Conservation (phyloP, 2,888 invertebrate species). For the Nowickia ferox region DNA sequence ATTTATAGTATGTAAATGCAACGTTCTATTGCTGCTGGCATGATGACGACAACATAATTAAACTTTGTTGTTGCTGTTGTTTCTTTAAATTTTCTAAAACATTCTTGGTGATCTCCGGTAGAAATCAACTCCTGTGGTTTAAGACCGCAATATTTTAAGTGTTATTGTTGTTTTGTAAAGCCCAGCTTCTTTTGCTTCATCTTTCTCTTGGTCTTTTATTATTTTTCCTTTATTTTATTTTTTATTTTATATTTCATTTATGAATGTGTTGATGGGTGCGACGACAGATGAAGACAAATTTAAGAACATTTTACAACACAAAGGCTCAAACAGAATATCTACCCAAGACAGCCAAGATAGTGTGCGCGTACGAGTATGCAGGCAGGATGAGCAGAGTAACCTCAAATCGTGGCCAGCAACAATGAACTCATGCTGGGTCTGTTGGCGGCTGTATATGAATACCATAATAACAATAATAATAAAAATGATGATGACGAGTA, state of each 20-base stretch:
- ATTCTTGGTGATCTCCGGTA: conserved; percentile 35
- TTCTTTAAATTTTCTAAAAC: conserved; percentile 17
- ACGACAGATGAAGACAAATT: conserved; percentile 74
- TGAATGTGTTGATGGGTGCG: conserved; percentile 71
- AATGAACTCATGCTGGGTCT: conserved; percentile 68
- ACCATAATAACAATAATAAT: conserved; percentile 48
- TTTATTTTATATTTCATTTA: conserved; percentile 38
- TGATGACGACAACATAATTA: conserved; percentile 70
- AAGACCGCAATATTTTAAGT: conserved; percentile 38
- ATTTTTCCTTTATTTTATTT: not conserved
- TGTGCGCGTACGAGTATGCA: conserved; percentile 22
- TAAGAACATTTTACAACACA: conserved; percentile 64
- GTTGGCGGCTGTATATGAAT: conserved; percentile 69
- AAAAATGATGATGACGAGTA: conserved; percentile 13
- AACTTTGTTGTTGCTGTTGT: conserved; percentile 24
- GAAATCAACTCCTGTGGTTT: conserved; percentile 61
- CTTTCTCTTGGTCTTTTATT: conserved; percentile 20
- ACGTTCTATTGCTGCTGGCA: conserved; percentile 34
- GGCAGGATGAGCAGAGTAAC: conserved; percentile 64
- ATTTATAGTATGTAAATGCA: not conserved
- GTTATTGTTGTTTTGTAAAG: conserved; percentile 42
- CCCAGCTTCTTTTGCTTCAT: conserved; percentile 48
- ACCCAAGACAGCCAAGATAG: conserved; percentile 24
- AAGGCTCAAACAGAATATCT: conserved; percentile 19
- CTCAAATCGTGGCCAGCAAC: conserved; percentile 69